These are phyloP conservation scores for Eumaeus atala DNA, from an alignment of 1,140 invertebrate species.

Conservation along the genomic window DNA sequence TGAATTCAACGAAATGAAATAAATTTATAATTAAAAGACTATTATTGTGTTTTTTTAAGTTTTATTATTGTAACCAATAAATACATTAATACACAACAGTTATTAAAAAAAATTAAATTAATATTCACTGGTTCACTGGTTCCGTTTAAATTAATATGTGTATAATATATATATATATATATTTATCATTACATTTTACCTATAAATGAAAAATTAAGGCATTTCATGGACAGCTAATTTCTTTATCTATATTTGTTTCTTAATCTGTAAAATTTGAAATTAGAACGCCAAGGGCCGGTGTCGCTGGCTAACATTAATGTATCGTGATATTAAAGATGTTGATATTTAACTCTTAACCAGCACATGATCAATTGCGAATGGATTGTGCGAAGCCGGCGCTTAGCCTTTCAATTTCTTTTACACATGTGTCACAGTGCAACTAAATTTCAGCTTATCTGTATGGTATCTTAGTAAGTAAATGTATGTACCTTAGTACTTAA, in stretches of 20 bases:
- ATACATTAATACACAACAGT: slow-evolving; percentile 68
- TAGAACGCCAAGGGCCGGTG: too few species aligned
- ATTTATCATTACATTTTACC: neutral
- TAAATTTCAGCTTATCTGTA: too few species aligned
- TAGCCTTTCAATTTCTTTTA: too few species aligned
- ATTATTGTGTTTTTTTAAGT: slow-evolving; percentile 27
- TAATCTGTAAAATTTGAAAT: too few species aligned
- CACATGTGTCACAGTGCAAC: too few species aligned
- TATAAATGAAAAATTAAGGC: slow-evolving; percentile 33
- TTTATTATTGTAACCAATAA: slow-evolving; percentile 67
- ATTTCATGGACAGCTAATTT: slow-evolving; percentile 31
- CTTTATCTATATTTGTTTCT: slow-evolving; percentile 2
- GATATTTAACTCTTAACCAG: too few species aligned
- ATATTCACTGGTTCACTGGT: slow-evolving; percentile 35
- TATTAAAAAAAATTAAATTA: slow-evolving; percentile 49
- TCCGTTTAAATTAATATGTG: slow-evolving; percentile 12
- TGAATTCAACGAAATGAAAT: too few species aligned
- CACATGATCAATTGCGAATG: too few species aligned
- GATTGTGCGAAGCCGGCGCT: too few species aligned
- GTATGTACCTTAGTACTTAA: neutral
- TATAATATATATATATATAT: slow-evolving; percentile 14
- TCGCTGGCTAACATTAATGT: too few species aligned
- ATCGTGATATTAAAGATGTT: too few species aligned
- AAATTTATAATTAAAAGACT: neutral
- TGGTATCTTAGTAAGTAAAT: too few species aligned